phyloP scores from a whole-genome alignment of 2,113 vertebrate genomes.

The Chauna torquata region DNA sequence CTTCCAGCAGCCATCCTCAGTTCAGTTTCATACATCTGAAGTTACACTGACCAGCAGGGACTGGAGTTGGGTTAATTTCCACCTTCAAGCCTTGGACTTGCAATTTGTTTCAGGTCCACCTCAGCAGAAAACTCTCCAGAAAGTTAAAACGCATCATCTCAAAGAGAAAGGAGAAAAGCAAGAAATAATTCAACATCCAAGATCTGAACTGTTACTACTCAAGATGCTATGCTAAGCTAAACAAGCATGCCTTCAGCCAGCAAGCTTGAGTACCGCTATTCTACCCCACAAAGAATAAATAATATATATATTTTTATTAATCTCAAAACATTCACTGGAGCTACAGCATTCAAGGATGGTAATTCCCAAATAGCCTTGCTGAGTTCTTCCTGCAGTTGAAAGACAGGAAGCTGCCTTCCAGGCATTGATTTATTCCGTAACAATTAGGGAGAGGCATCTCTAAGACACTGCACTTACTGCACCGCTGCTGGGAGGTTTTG shows the following conservation, averaged over 20 bases:
- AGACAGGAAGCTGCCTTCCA: not conserved
- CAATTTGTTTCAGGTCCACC: not conserved
- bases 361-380: not conserved
- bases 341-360: not conserved
- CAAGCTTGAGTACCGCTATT: not conserved
- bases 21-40: not conserved
- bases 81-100: not conserved
- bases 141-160: not conserved
- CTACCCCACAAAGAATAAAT: not conserved
- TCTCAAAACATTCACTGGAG: not conserved
- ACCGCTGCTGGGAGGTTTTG: not conserved
- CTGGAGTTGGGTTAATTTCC: not conserved
- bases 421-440: not conserved
- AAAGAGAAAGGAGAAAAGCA: not conserved
- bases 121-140: not conserved
- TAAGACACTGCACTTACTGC: not conserved
- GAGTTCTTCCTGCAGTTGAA: not conserved
- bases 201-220: not conserved
- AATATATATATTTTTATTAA: not conserved
- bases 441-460: slow-evolving; percentile 25
- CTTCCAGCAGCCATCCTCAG: not conserved
- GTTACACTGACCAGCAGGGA: not conserved
- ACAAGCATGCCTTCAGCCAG: not conserved
- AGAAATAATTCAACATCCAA: not conserved
- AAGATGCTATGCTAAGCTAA: not conserved